Evolutionary conservation across 2,113 vertebrate genomes (phyloP).

Genomic region (Taxidea taxus): DNA sequence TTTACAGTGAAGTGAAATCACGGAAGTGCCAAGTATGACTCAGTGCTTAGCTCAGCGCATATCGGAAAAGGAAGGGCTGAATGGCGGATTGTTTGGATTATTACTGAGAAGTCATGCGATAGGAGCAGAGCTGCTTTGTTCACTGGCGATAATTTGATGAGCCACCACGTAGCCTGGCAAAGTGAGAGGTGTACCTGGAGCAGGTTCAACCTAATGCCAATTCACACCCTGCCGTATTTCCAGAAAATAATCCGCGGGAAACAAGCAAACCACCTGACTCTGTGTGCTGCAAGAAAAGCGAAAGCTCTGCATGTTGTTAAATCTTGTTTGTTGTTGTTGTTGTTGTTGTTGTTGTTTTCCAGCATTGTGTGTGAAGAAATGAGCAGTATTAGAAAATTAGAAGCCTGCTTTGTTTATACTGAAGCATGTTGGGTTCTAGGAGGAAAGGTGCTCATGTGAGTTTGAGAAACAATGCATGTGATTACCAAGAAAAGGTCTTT

Average conservation of each 20-base stretch:
- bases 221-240: background rate
- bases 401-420: conserved; percentile 6
- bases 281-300: background rate
- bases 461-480: background rate
- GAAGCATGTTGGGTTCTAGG: background rate
- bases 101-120: background rate
- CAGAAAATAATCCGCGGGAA: conserved; percentile 30
- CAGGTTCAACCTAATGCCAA: background rate
- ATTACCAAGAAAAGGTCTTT: background rate
- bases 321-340: background rate
- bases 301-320: conserved; percentile 9
- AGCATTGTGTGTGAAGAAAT: conserved; percentile 32
- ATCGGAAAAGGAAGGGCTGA: background rate
- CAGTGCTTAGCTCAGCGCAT: conserved; percentile 31
- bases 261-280: background rate
- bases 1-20: conserved; percentile 41
- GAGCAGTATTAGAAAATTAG: background rate
- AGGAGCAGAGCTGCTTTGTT: conserved; percentile 33
- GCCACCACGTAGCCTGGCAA: background rate
- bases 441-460: background rate
- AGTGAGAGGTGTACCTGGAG: background rate
- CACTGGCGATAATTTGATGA: background rate
- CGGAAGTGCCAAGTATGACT: conserved; percentile 32
- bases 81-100: conserved; percentile 5
- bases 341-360: background rate